phyloP scores from a whole-genome alignment of 2,797 vertebrate genomes.

The Cyprinella venusta region DNA sequence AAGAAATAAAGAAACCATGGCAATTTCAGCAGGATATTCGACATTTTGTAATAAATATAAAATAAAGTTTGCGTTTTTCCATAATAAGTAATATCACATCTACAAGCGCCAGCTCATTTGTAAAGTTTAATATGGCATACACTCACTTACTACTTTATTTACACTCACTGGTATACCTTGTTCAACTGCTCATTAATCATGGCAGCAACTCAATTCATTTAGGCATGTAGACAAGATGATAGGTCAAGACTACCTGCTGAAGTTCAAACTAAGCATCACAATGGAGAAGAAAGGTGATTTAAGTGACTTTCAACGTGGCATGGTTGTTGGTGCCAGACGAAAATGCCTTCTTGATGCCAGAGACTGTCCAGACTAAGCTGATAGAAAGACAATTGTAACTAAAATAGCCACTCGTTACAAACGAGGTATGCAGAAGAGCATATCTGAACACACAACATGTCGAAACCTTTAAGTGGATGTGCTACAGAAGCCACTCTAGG shows the following conservation, averaged over 20 bases:
- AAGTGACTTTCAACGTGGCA: background rate
- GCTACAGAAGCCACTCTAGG: too few species aligned
- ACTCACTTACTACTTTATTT: background rate
- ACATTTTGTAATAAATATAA: background rate
- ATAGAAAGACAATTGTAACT: conserved; percentile 15
- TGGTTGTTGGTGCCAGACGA: background rate
- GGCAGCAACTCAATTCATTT: background rate
- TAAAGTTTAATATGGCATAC: background rate
- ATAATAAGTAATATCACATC: background rate
- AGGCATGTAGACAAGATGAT: background rate
- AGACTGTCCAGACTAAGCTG: conserved; percentile 33
- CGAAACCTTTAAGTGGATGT: too few species aligned
- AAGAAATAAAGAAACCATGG: conserved; percentile 14
- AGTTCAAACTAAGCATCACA: background rate
- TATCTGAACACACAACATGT: too few species aligned
- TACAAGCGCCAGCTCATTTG: background rate
- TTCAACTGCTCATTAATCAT: background rate
- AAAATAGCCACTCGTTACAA: background rate
- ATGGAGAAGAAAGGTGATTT: too few species aligned
- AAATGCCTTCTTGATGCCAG: conserved; percentile 49
- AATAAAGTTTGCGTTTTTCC: background rate
- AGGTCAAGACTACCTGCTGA: background rate
- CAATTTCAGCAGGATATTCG: background rate
- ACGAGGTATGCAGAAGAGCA: too few species aligned
- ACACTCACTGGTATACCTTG: background rate